Evolutionary conservation across 2,888 invertebrate species (phyloP), one percentile per base, ranked within the genome.

Genomic region (Nebria brevicollis): DNA sequence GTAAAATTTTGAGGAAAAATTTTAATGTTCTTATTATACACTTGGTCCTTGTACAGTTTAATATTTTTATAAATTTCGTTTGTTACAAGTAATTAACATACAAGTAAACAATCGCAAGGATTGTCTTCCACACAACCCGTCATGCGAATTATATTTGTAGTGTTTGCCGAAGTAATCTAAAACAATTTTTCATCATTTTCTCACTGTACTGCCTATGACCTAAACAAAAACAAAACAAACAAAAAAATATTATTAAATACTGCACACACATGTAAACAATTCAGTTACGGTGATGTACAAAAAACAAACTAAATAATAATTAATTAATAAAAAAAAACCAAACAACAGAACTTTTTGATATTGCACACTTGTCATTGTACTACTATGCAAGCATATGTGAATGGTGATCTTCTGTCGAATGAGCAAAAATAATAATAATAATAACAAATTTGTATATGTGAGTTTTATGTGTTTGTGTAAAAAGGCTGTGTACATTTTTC

Each of bases 61-160:
- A 88, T 89, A 88, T 89, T 89, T 89, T 89, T 89, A 88, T 89
- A 80, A 72, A 89, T 88, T 89, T 89, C 88, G 87, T 89, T 89
- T 88, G 88, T 88, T 54, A 54, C 54, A 54, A 54, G 54, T 54
- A 54, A 54, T 54, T 54, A 13, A 54, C 4, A 54, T 34, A 34
- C 34, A 34, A 34, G 34, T 34, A 34, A 87, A 88, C 89, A 89
- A 89, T 89, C 89, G 88, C 87, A 85, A 87, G 86, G 88, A 89
- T 89, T 89, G 89, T 89, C 89, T 89, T 89, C 89, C 89, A 88
- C 54, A 54, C 87, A 87, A 75, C 54, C 80, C 80, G 75, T 80
- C 75, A 80, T 75, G 80, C 80, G 80, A 75, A 75, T 15, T 26
- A 75, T 54, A 70, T 34, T 54, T 70, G 79, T 73, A 73, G 73